phyloP scores from a whole-genome alignment of 2,888 invertebrate genomes.

The Acanthacorydalis orientalis region DNA sequence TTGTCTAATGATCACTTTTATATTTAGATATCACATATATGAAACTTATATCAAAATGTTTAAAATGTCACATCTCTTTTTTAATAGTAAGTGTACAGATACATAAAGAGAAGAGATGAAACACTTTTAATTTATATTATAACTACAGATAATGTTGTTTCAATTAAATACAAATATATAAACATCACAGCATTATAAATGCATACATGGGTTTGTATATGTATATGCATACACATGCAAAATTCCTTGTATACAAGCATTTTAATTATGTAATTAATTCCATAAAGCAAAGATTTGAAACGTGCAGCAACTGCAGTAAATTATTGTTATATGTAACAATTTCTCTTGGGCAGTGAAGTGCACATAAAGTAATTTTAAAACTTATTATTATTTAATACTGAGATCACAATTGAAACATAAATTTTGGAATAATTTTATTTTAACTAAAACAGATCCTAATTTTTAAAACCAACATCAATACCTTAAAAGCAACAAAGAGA shows the following conservation, averaged over 20 bases:
- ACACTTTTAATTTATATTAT: too few relatives aligned
- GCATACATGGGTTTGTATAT: constrained; percentile 10
- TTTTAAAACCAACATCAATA: constrained; percentile 6
- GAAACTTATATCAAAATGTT: too few relatives aligned
- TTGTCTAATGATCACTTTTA: too few relatives aligned
- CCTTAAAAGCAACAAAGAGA: neutral
- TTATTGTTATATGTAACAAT: neutral
- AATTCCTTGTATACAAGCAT: neutral
- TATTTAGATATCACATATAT: too few relatives aligned
- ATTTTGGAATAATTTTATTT: constrained; percentile 1
- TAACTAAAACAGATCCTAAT: constrained; percentile 11
- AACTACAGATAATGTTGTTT: constrained; percentile 12
- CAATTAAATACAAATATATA: constrained; percentile 23
- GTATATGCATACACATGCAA: constrained; percentile 6
- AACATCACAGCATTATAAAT: constrained; percentile 21
- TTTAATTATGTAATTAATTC: neutral
- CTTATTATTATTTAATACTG: constrained; percentile 20
- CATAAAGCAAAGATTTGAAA: neutral
- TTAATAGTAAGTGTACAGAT: too few relatives aligned
- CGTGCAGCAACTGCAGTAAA: neutral
- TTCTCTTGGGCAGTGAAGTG: neutral
- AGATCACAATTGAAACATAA: constrained; percentile 18
- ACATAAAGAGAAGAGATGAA: too few relatives aligned
- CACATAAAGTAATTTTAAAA: neutral
- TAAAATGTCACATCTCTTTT: too few relatives aligned